phyloP scores from a whole-genome alignment of 2,888 invertebrate genomes.

The Drosophila pegasa region DNA sequence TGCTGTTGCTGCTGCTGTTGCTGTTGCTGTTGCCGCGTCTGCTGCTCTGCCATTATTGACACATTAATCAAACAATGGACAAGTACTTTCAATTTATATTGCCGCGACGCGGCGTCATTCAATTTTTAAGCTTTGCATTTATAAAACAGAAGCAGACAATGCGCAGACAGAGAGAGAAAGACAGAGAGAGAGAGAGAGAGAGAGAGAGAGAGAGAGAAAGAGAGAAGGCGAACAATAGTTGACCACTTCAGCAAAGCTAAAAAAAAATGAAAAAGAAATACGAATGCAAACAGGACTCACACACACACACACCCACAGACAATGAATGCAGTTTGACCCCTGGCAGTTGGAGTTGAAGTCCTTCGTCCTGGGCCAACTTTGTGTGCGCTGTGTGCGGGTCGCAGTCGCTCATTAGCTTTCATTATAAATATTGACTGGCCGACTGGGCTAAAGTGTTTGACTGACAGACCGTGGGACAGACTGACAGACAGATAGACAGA shows the following conservation, averaged over 20 bases:
- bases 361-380: conserved; percentile 17
- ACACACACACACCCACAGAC: conserved; percentile 4
- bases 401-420: conserved; percentile 73
- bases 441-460: conserved; percentile 65
- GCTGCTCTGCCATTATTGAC: conserved; percentile 68
- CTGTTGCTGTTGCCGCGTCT: conserved; percentile 13
- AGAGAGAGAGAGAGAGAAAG: conserved; percentile 16
- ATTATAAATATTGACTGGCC: conserved; percentile 78
- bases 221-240: conserved; percentile 26
- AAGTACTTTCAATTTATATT: conserved; percentile 79
- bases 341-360: conserved; percentile 8
- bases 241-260: conserved; percentile 51
- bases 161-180: conserved; percentile 44
- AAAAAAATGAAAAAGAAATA: conserved; percentile 13
- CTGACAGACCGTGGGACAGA: conserved; percentile 35
- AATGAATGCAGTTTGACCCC: conserved; percentile 34
- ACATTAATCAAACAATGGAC: conserved; percentile 79
- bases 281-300: conserved; percentile 10
- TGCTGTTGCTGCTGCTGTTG: neutral
- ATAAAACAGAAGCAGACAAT: conserved; percentile 58
- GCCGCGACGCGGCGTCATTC: conserved; percentile 58
- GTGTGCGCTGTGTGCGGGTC: conserved; percentile 27
- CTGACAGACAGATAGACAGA: conserved; percentile 27
- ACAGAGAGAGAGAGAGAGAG: conserved; percentile 24
- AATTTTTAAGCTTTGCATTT: conserved; percentile 59